A percentile compares a stretch with the other conserved stretches of the same genome.
phyloP scores from a whole-genome alignment of 2,797 vertebrate genomes.

The Pipistrellus kuhlii region DNA sequence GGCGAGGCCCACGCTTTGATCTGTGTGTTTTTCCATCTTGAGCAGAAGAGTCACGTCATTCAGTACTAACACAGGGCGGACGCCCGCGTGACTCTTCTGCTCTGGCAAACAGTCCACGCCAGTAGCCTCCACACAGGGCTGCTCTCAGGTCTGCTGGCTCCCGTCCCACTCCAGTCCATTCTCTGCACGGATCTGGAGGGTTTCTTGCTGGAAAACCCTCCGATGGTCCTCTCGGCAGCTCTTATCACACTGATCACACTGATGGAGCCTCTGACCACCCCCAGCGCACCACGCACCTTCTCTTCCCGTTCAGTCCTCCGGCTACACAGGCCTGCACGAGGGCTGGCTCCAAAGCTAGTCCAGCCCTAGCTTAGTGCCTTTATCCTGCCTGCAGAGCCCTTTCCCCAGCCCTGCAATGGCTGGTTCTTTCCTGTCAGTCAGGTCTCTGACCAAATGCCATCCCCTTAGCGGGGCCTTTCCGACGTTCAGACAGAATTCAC shows the following conservation, averaged over 20 bases:
- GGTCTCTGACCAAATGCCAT: not conserved
- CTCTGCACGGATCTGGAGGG: not conserved
- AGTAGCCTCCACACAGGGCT: not conserved
- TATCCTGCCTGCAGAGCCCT: not conserved
- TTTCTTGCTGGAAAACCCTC: not conserved
- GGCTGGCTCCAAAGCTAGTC: not conserved
- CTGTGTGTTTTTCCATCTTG: not conserved
- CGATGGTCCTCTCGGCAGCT: not conserved
- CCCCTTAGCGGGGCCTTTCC: not conserved
- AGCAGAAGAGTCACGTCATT: not conserved
- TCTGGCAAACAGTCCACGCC: not conserved
- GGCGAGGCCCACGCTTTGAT: not conserved
- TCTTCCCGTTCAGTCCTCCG: not conserved
- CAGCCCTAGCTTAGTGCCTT: not conserved
- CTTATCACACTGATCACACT: fast-evolving
- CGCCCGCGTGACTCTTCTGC: not conserved
- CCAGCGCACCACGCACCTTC: not conserved
- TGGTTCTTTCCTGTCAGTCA: not conserved
- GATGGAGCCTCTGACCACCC: not conserved
- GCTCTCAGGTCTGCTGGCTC: no score
- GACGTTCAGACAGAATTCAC: not conserved
- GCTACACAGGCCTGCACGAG: not conserved
- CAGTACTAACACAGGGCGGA: not conserved
- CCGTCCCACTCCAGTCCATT: not conserved
- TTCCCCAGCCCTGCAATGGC: not conserved